These are phyloP conservation scores for Anolis apletophallus DNA, from an alignment of 2,797 vertebrate species.

Conservation along the genomic window DNA sequence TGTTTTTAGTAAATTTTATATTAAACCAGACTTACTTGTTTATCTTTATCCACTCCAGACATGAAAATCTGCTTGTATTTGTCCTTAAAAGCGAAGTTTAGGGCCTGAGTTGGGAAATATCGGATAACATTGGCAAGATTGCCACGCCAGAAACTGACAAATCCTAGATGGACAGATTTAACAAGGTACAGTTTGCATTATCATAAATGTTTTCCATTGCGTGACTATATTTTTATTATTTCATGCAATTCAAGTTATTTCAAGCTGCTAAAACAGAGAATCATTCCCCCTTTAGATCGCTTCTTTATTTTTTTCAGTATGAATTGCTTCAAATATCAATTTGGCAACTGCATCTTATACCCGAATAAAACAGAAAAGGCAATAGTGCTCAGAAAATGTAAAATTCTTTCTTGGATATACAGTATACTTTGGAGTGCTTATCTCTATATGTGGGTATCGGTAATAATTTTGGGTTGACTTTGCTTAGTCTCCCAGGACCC, in stretches of 20 bases:
- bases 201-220: neutral
- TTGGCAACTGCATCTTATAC: neutral
- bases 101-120: conserved; percentile 72
- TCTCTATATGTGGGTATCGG: neutral
- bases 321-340: neutral
- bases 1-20: conserved; percentile 12
- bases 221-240: conserved; percentile 30
- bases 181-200: conserved; percentile 4
- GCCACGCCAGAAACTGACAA: conserved; percentile 69
- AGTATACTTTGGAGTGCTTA: neutral
- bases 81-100: conserved; percentile 77
- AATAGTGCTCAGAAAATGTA: neutral
- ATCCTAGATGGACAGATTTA: conserved; percentile 56
- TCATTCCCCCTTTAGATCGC: neutral
- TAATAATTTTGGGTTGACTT: neutral
- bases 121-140: conserved; percentile 63
- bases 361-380: neutral
- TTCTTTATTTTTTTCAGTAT: neutral
- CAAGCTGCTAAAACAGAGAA: neutral
- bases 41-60: conserved; percentile 68
- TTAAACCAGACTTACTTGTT: conserved; percentile 64
- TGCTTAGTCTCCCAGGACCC: neutral
- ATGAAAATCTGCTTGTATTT: conserved; percentile 71
- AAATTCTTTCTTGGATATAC: neutral
- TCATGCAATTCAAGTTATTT: neutral